Conservation (phyloP, 2,113 vertebrate genomes). For the Chunga burmeisteri region DNA sequence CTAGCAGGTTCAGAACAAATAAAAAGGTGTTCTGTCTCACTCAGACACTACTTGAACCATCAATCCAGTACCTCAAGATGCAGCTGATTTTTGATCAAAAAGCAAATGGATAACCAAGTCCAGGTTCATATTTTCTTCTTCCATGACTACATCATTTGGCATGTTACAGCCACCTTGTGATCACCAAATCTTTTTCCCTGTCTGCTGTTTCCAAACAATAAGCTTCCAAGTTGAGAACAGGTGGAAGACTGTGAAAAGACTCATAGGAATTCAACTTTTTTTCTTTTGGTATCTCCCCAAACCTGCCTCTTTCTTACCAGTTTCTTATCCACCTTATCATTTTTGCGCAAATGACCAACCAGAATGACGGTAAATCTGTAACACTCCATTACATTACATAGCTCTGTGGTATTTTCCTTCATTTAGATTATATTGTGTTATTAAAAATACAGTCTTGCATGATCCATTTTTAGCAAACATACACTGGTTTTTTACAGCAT, state of each 20-base stretch:
- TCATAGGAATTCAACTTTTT: not conserved
- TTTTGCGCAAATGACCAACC: not conserved
- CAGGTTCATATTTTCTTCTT: not conserved
- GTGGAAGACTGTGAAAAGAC: not conserved
- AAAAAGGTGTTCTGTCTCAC: not conserved
- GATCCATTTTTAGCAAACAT: not conserved
- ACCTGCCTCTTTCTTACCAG: not conserved
- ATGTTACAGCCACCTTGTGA: not conserved
- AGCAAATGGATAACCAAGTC: not conserved
- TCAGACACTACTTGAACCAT: not conserved
- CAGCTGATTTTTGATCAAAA: not conserved
- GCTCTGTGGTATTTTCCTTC: not conserved
- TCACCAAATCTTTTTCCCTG: not conserved
- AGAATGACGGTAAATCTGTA: not conserved
- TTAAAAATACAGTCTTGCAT: not conserved
- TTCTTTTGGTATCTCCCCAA: not conserved
- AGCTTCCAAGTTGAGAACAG: not conserved
- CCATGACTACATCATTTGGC: not conserved
- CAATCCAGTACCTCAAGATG: not conserved
- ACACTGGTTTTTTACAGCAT: not conserved
- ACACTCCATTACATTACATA: not conserved
- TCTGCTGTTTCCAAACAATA: not conserved
- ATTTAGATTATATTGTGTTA: not conserved
- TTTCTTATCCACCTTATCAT: not conserved
- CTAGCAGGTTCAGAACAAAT: not conserved